A percentile compares a stretch with the other conserved stretches of the same genome.
Conservation (phyloP, 1,140 invertebrate species). For the Sitodiplosis mosellana region DNA sequence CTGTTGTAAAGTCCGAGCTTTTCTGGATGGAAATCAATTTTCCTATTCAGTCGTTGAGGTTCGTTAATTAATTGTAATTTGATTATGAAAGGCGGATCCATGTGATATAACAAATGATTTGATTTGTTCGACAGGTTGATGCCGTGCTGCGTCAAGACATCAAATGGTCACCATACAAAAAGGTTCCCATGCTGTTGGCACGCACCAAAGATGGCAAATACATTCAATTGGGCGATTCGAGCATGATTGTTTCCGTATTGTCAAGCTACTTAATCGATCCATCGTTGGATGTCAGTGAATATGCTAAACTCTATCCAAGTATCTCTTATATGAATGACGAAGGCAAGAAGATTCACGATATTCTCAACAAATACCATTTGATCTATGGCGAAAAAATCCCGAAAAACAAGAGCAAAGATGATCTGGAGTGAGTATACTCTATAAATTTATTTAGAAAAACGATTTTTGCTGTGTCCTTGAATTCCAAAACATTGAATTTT, state of each 20-base stretch:
- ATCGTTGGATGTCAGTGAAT: conserved; percentile 38
- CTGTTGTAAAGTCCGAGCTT: conserved; percentile 87
- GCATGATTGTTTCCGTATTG: conserved; percentile 81
- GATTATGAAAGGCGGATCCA: neutral
- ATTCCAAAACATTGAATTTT: neutral
- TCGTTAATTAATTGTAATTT: conserved; percentile 23
- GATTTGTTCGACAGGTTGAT: conserved; percentile 31
- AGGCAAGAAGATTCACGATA: conserved; percentile 49
- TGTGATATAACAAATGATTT: neutral
- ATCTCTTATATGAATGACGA: conserved; percentile 48
- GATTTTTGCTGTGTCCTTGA: too few relatives aligned
- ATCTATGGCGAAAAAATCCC: conserved; percentile 55
- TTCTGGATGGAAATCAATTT: conserved; percentile 84
- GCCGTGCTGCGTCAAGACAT: conserved; percentile 79
- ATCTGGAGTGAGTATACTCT: conserved; percentile 39
- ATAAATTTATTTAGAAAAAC: too few relatives aligned
- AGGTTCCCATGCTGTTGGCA: conserved; percentile 85
- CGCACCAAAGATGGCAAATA: conserved; percentile 52
- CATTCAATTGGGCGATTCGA: conserved; percentile 81
- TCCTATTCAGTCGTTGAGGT: conserved; percentile 92
- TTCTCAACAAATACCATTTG: conserved; percentile 88
- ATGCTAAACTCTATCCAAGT: conserved; percentile 67
- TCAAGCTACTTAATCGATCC: conserved; percentile 56
- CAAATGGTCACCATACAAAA: conserved; percentile 86
- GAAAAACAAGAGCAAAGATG: conserved; percentile 32